Evolutionary conservation across 2,797 vertebrate species (phyloP), one percentile per base, ranked within the genome.

Genomic region (Acipenser oxyrinchus): DNA sequence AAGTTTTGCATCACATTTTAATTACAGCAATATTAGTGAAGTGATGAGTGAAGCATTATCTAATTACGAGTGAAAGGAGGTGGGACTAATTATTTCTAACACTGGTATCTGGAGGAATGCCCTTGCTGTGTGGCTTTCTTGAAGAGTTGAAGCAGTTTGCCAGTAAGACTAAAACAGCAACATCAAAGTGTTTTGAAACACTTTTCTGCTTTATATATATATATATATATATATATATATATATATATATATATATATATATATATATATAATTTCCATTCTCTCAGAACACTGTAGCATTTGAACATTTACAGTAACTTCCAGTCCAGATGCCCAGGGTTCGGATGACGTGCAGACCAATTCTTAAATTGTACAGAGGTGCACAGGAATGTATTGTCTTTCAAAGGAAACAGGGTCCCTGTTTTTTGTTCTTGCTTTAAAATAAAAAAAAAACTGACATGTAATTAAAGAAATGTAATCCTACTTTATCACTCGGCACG

Each of bases 41-140:
- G 55, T 12, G 64, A 59, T 58, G 49, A 71, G 61, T 71, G 61
- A 71, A 55, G 48, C 11, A 15, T 69, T 55, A 51, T 13, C 61
- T 64, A 69, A 69, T 71, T 73, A 58, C 69, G 13, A 60, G 10
- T 4, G 64, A 48, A 64, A 61, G 57, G 59, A 55, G 48, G 11
- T 53, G 70, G 37, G 63, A 63, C 18, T 62, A 61, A 55, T 59
- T 66, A 55, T 63, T 69, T 52, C 49, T 63, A 12, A 9, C 55
- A 66, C 72, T 71, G 69, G 72, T 73, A 69, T 65, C 61, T 66
- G 67, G 66, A 69, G 55, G 52, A 58, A 12, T 71, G 69, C 64
- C 66, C 60, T 68, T 51, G 23, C 53, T 10, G 48, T 63, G 63
- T 49, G 57, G 37, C 62, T 71, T 67, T 51, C 4, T 60, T 10